Conservation (phyloP, 1,140 invertebrate species). For the Bombus difficillimus region DNA sequence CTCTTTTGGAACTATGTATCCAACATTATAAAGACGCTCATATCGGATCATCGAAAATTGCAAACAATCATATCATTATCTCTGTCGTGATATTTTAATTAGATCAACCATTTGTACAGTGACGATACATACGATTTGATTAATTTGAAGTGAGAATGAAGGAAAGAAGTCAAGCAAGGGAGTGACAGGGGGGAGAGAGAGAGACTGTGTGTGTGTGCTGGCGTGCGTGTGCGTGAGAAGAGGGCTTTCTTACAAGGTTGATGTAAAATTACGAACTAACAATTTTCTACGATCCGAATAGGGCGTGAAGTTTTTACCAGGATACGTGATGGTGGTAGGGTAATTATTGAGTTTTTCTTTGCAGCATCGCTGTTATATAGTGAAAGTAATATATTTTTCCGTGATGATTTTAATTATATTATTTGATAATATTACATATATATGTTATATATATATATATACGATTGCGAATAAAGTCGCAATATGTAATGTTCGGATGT, state of each 20-base stretch:
- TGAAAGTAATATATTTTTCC: constrained; percentile 9
- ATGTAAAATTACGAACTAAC: background rate
- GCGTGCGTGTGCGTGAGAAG: background rate
- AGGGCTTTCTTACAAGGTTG: background rate
- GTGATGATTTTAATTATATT: constrained; percentile 15
- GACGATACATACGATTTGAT: background rate
- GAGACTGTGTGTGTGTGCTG: background rate
- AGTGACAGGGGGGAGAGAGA: background rate
- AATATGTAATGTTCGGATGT: background rate
- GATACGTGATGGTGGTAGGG: constrained; percentile 78
- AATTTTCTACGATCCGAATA: constrained; percentile 53
- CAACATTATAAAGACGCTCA: constrained; percentile 38
- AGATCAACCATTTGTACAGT: background rate
- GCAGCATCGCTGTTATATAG: constrained; percentile 2
- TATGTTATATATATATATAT: background rate
- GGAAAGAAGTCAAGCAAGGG: background rate
- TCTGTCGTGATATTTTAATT: background rate
- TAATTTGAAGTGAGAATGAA: background rate
- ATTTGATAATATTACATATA: background rate
- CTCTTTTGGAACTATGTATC: constrained; percentile 54
- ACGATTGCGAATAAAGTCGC: background rate
- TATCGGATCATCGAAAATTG: constrained; percentile 55
- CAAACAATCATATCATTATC: background rate
- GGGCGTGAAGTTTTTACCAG: constrained; percentile 45
- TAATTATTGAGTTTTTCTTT: constrained; percentile 66